Evolutionary conservation across 2,888 invertebrate genomes (phyloP).

Genomic region (Megastigmus dorsalis): DNA sequence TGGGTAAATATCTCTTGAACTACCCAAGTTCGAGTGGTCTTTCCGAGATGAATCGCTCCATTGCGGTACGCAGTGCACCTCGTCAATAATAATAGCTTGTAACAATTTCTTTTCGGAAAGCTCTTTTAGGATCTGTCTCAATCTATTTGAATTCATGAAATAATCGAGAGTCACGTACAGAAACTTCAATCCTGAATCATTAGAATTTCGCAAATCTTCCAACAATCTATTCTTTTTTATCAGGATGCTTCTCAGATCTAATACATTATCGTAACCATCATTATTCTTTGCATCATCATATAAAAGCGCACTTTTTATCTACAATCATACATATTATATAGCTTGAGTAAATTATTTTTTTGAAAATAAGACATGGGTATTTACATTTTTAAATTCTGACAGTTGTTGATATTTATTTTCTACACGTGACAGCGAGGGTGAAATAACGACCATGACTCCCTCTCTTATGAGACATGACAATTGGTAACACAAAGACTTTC

Average conservation of each 20-base stretch:
- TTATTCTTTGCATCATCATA: not conserved
- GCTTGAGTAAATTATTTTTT: not conserved
- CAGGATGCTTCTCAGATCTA: constrained; percentile 36
- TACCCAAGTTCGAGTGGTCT: not conserved
- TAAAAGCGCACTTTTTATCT: constrained; percentile 32
- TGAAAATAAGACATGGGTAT: not conserved
- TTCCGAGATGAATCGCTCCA: not conserved
- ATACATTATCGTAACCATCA: not conserved
- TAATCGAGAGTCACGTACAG: constrained; percentile 25
- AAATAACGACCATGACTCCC: constrained; percentile 26
- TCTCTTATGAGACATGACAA: constrained; percentile 23
- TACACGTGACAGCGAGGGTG: not conserved
- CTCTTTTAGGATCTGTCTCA: constrained; percentile 9
- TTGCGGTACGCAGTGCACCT: not conserved
- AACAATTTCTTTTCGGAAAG: constrained; percentile 23
- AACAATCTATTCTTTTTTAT: constrained; percentile 22
- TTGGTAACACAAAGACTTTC: constrained; percentile 41
- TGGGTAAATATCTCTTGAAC: not conserved
- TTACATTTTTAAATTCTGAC: constrained; percentile 24
- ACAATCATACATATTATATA: not conserved
- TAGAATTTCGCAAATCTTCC: constrained; percentile 13
- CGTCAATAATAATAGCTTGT: constrained; percentile 32
- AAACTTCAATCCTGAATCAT: constrained; percentile 24
- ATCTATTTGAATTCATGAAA: not conserved
- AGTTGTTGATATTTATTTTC: constrained; percentile 34